A percentile compares a stretch with the other conserved stretches of the same genome.
phyloP scores from a whole-genome alignment of 2,113 vertebrate species.

The Pica pica region DNA sequence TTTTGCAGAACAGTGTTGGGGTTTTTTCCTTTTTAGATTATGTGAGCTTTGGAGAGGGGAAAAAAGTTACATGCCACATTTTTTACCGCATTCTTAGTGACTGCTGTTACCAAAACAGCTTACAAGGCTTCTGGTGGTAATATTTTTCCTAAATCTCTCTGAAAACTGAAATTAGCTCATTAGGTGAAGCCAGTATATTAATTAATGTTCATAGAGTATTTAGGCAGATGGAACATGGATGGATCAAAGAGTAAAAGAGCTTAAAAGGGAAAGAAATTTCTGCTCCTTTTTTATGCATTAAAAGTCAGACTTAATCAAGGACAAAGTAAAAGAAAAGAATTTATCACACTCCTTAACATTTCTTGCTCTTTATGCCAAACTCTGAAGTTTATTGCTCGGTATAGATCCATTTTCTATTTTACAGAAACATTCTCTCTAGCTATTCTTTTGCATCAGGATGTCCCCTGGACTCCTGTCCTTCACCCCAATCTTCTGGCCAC shows the following conservation, averaged over 20 bases:
- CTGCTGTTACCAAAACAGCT: neutral
- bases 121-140: neutral
- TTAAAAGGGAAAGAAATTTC: neutral
- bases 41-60: neutral
- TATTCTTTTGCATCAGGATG: neutral
- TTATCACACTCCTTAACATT: neutral
- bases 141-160: neutral
- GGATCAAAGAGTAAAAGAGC: neutral
- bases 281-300: neutral
- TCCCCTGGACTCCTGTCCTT: neutral
- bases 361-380: neutral
- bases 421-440: neutral
- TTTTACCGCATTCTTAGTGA: neutral
- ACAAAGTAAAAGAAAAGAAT: neutral
- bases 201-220: neutral
- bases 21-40: neutral
- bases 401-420: neutral
- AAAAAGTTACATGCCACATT: neutral
- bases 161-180: neutral
- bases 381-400: neutral
- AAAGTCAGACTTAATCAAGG: neutral
- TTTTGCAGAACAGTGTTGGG: neutral
- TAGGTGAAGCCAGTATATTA: neutral
- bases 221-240: neutral
- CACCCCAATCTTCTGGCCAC: fast-evolving